A percentile compares a stretch with the other conserved stretches of the same genome.
Conservation (phyloP, 2,888 invertebrate genomes). For the Odontocerum albicorne region DNA sequence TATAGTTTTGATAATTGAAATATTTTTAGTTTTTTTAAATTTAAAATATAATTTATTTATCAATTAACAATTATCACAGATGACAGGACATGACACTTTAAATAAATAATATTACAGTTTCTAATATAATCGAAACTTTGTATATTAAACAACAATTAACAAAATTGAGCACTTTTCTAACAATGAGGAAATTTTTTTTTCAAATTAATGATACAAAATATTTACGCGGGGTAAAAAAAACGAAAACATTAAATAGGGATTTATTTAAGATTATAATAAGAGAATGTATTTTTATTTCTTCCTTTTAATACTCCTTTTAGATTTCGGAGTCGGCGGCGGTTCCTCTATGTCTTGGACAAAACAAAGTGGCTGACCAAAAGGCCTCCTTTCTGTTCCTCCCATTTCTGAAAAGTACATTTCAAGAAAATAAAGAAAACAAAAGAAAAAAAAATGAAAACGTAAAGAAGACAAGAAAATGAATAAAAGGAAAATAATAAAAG, state of each 20-base stretch:
- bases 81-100: conserved; percentile 31
- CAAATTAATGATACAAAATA: conserved; percentile 3
- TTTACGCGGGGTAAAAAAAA: conserved; percentile 20
- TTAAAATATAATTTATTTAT: conserved; percentile 34
- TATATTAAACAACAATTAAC: conserved; percentile 2
- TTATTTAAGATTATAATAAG: too few species aligned
- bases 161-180: neutral
- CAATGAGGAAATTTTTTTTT: neutral
- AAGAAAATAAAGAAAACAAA: conserved; percentile 33
- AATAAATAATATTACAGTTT: conserved; percentile 7
- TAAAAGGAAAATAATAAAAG: too few species aligned
- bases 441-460: conserved; percentile 32
- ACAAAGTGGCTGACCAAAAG: conserved; percentile 81
- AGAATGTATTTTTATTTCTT: conserved; percentile 34
- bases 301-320: conserved; percentile 43
- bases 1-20: too few species aligned
- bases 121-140: too few species aligned
- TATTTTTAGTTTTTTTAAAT: conserved; percentile 8
- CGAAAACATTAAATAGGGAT: too few species aligned
- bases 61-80: conserved; percentile 38
- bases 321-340: conserved; percentile 57
- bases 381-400: conserved; percentile 64
- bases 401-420: conserved; percentile 51
- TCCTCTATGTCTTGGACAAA: conserved; percentile 61
- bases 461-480: conserved; percentile 36